Percentiles rank a stretch among this genome's conserved stretches.
Conservation (phyloP, 35 echinoderm and acorn worm genomes). For the Ptychodera flava region DNA sequence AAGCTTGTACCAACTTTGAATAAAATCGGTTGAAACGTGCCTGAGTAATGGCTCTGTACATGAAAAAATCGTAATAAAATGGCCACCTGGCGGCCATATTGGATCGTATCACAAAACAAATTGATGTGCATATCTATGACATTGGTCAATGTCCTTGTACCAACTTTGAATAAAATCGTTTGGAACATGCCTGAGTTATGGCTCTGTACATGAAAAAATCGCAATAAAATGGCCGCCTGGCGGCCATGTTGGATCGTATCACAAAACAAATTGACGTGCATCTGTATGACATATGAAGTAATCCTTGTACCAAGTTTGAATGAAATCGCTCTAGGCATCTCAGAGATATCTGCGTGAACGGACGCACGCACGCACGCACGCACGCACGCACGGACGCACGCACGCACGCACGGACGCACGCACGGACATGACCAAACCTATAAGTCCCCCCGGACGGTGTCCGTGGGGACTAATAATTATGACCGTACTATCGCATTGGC, state of each 20-base stretch:
- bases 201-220: background rate
- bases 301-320: background rate
- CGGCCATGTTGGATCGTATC: too few species aligned
- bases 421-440: background rate
- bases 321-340: background rate
- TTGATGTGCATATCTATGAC: too few species aligned
- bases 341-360: background rate
- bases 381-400: background rate
- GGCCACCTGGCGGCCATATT: too few species aligned
- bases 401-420: background rate
- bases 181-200: background rate
- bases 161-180: too few species aligned
- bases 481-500: background rate
- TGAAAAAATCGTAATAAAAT: too few species aligned
- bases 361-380: background rate
- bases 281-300: too few species aligned
- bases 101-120: too few species aligned
- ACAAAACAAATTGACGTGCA: too few species aligned
- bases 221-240: background rate
- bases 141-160: too few species aligned
- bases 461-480: background rate
- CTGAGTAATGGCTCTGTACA: too few species aligned
- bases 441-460: background rate
- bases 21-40: too few species aligned
- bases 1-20: too few species aligned